phyloP scores from a whole-genome alignment of 2,888 invertebrate genomes.

The Epistrophe grossulariae region DNA sequence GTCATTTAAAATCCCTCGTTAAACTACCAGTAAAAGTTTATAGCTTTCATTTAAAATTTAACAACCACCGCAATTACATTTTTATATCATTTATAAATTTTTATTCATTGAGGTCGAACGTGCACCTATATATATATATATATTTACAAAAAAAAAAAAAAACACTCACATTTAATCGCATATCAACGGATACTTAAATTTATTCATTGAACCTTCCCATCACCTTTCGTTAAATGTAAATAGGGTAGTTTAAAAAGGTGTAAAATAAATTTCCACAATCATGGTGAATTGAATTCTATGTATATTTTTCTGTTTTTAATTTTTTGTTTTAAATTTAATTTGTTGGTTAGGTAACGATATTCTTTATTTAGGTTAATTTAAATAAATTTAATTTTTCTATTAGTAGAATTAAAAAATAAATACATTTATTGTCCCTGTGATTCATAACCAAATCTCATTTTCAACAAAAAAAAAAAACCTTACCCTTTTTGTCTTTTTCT shows the following conservation, averaged over 20 bases:
- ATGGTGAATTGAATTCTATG: not conserved
- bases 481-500: slow-evolving; percentile 11
- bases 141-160: not conserved
- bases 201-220: not conserved
- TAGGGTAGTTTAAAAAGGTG: not conserved
- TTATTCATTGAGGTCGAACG: slow-evolving; percentile 15
- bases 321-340: not conserved
- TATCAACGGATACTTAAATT: not conserved
- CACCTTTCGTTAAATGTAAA: not conserved
- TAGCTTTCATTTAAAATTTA: slow-evolving; percentile 56
- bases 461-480: not conserved
- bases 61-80: slow-evolving; percentile 54
- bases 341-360: not conserved
- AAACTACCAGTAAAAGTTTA: slow-evolving; percentile 48
- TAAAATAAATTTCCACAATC: not conserved
- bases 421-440: not conserved
- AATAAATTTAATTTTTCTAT: not conserved
- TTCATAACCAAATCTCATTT: slow-evolving; percentile 4
- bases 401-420: not conserved
- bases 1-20: slow-evolving; percentile 18
- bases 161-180: not conserved
- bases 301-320: not conserved
- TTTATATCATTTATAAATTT: slow-evolving; percentile 2
- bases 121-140: no score
- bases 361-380: not conserved